These are phyloP conservation scores for Chlamydotis undulata DNA, from an alignment of 2,113 vertebrate genomes.

Conservation along the genomic window DNA sequence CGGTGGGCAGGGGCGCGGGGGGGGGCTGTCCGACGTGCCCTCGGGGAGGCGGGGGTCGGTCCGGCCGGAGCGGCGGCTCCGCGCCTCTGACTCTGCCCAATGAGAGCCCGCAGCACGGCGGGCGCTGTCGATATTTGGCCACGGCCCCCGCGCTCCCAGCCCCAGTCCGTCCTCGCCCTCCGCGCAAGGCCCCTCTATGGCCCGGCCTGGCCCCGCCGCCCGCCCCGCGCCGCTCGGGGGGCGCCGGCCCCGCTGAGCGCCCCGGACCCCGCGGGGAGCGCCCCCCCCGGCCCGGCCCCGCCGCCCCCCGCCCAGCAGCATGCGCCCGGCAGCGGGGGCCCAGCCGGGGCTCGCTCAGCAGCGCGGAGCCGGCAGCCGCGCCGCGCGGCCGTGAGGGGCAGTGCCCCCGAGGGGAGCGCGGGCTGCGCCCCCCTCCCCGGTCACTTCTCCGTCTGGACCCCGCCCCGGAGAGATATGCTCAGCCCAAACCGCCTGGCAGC, in stretches of 20 bases:
- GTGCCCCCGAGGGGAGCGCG: not conserved
- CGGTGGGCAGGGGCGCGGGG: not conserved
- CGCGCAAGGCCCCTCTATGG: not conserved
- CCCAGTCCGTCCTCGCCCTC: constrained; percentile 14
- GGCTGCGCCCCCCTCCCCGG: not conserved
- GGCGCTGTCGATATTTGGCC: constrained; percentile 68
- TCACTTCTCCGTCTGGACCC: constrained; percentile 10
- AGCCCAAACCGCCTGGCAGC: constrained; percentile 70
- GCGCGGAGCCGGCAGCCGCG: not conserved
- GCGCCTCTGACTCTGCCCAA: constrained; percentile 74
- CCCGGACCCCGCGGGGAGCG: not conserved
- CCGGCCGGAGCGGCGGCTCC: constrained; percentile 27
- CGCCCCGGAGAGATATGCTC: constrained; percentile 51
- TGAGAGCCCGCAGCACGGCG: constrained; percentile 66
- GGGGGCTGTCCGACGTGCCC: not conserved
- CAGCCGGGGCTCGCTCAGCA: constrained; percentile 30
- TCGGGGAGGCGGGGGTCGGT: not conserved
- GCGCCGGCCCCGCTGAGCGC: not conserved
- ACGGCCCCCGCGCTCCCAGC: constrained; percentile 39
- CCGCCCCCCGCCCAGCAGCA: not conserved
- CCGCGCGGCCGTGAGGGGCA: constrained; percentile 16
- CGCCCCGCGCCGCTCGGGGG: not conserved
- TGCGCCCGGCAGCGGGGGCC: not conserved
- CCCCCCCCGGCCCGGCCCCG: not conserved
- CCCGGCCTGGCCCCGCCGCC: not conserved